These are phyloP conservation scores for Tenthredo amoena DNA, from an alignment of 2,888 invertebrate species.

Conservation along the genomic window DNA sequence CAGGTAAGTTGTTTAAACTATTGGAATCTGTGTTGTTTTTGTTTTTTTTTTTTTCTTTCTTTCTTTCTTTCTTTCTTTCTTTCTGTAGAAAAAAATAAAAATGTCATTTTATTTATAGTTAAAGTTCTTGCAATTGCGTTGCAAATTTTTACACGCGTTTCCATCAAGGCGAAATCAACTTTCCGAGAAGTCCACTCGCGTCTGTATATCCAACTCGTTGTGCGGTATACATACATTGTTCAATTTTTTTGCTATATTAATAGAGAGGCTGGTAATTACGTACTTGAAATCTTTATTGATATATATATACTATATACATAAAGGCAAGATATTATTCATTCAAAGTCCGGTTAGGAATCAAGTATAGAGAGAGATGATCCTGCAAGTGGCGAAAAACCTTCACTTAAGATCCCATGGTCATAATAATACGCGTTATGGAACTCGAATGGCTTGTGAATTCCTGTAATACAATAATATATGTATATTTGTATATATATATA, in stretches of 20 bases:
- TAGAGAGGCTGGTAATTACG: background rate
- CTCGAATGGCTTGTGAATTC: background rate
- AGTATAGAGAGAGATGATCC: background rate
- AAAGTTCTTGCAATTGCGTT: background rate
- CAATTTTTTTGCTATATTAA: background rate
- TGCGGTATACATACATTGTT: no score
- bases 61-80: no score
- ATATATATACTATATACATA: background rate
- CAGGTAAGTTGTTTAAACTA: slow-evolving; percentile 83
- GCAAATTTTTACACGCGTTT: no score
- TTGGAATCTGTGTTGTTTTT: background rate
- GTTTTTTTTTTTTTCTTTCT: background rate
- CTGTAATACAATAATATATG: background rate
- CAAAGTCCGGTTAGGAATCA: background rate
- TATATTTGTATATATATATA: background rate
- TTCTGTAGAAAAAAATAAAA: background rate
- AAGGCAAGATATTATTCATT: background rate
- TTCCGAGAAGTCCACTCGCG: no score
- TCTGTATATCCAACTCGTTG: no score
- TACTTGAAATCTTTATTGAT: background rate
- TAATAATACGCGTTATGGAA: background rate
- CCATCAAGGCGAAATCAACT: no score
- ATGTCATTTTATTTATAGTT: background rate
- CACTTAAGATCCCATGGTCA: background rate
- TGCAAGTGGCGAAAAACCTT: background rate